These are phyloP conservation scores for Seriola dumerili DNA, from an alignment of 2,113 vertebrate genomes.

Conservation along the genomic window DNA sequence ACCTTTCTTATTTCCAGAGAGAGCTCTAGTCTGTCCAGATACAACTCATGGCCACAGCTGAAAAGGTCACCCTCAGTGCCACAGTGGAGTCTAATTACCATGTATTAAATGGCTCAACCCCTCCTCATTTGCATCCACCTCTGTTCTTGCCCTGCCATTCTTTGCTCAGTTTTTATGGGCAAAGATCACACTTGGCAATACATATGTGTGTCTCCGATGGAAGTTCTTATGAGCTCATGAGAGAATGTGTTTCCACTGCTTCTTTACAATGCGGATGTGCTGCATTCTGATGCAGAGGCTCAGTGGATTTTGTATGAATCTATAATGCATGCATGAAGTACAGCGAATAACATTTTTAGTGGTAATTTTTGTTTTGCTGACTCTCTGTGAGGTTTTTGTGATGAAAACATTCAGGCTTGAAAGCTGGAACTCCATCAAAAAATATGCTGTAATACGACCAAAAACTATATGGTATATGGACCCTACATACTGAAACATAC, in stretches of 20 bases:
- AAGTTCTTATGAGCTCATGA: conserved; percentile 14
- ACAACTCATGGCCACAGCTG: conserved; percentile 34
- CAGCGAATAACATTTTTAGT: background rate
- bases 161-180: conserved; percentile 40
- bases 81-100: conserved; percentile 66
- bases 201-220: conserved; percentile 24
- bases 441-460: background rate
- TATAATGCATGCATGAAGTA: background rate
- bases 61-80: conserved; percentile 67
- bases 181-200: conserved; percentile 43
- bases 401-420: background rate
- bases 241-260: background rate
- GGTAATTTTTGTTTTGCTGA: background rate
- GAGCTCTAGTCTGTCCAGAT: conserved; percentile 41
- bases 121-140: conserved; percentile 73
- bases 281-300: background rate
- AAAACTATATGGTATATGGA: background rate
- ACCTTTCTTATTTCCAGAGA: conserved; percentile 32
- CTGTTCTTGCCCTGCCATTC: conserved; percentile 42
- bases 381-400: background rate
- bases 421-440: background rate
- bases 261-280: conserved; percentile 23
- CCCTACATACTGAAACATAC: background rate
- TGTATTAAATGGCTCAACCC: conserved; percentile 62
- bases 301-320: background rate